Evolutionary conservation across 1,140 invertebrate species (phyloP).

Genomic region (Cydia splendana): DNA sequence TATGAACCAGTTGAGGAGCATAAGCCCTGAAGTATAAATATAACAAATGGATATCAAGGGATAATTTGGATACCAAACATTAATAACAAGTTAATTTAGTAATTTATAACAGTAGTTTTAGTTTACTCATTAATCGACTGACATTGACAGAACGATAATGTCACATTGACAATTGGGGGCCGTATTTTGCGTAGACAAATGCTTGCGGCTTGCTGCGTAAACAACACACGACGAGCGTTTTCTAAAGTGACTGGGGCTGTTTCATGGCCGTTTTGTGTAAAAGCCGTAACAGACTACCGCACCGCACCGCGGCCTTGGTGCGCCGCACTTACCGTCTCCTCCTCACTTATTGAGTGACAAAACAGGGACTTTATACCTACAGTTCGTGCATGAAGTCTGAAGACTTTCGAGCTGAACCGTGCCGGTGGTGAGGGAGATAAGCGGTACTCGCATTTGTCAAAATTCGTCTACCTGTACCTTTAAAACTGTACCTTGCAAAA

Average conservation of each 20-base stretch:
- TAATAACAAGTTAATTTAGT: not conserved
- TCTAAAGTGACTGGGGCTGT: not conserved
- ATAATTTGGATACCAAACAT: not conserved
- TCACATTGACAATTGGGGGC: not conserved
- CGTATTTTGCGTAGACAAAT: not conserved
- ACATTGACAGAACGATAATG: not conserved
- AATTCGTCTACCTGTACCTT: too few relatives aligned
- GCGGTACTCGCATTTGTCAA: too few relatives aligned
- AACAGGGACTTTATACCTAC: too few relatives aligned
- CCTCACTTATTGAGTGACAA: too few relatives aligned
- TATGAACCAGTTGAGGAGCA: conserved; percentile 93
- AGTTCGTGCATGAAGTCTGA: too few relatives aligned
- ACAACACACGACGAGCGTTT: conserved; percentile 13
- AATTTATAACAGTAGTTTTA: conserved; percentile 29
- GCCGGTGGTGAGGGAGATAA: too few relatives aligned
- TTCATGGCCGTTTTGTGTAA: too few relatives aligned
- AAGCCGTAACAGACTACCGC: too few relatives aligned
- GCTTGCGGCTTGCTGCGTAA: not conserved
- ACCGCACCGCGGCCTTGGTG: too few relatives aligned
- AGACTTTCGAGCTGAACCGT: too few relatives aligned
- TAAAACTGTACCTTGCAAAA: too few relatives aligned
- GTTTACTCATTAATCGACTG: conserved; percentile 35
- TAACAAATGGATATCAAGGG: not conserved
- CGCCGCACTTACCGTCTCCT: too few relatives aligned
- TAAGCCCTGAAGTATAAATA: conserved; percentile 85